Evolutionary conservation across 2,888 invertebrate species (phyloP), one percentile per base, ranked within the genome.

Genomic region (Cerastoderma edule): DNA sequence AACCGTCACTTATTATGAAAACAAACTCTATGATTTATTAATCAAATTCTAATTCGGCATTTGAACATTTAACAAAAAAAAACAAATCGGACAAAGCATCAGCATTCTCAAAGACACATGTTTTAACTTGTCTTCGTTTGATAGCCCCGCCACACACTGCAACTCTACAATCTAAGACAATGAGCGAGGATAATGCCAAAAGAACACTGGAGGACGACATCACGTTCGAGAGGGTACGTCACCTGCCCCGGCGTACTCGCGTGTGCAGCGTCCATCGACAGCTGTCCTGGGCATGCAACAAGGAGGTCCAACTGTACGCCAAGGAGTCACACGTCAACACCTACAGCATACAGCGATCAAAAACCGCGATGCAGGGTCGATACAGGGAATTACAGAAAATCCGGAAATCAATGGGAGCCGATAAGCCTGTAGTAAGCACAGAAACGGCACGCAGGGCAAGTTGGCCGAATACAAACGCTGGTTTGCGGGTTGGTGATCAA

Each of bases 231-330:
- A 72, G 83, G 3, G 83, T 87, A 19, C 80, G 83, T 46, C 82
- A 80, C 65, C 53, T 84, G 53, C 86, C 85, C 13, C 75, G 79
- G n/a, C 68, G 83, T 10, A 83, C 86, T 2, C 69, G 80, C 19
- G 84, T 86, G 53, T 85, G 83, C 68, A 84, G 85, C 67, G 76
- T 78, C 0, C 85, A 87, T 67, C 67, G 83, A 53, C 79, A 83
- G 44, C 73, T 87, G 39, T 83, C 84, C 8, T 85, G 85, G 85
- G 84, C 85, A 39, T 83, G 80, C 56, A 67, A 84, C 28, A 81
- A 71, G 35, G 83, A 85, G 30, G 66, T 86, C n/a, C 82, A 82
- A 54, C 77, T 85, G 64, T 81, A 82, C 57, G 87, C 81, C 44
- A 85, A 81, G 30, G 84, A 85, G 71, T 66, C 72, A 10, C 72